Base-by-base conservation (phyloP, 2,797 vertebrate species). In the Limosa lapponica region DNA sequence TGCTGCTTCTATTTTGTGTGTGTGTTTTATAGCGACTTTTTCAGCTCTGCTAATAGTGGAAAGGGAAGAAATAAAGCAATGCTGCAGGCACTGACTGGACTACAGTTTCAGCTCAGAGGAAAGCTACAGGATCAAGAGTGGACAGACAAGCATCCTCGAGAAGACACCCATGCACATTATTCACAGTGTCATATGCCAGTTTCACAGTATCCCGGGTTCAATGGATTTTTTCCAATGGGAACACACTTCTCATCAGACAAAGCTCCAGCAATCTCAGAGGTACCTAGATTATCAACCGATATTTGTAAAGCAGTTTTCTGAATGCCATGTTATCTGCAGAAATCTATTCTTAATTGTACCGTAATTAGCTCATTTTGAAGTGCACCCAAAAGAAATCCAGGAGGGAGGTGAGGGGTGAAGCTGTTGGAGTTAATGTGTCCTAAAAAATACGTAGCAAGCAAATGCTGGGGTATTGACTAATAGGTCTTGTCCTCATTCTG, bases 61-160 rank as follows among this genome's bases (percentile, higher is more conserved):
- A 96, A 88, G 82, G 55, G 91, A 84, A 96, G 95, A 89, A 95
- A 95, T 48, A 92, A 89, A 97, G 92, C 97, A 89, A 98, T 98
- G 98, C 98, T 98, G 97, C 98, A 98, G 92, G 92, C 96, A 65
- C 92, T 90, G 82, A 93, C 81, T 11, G 94, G 97, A 89, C 92
- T 97, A 93, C 97, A 97, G 72, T 94, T 97, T 96, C 97, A 98
- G 82, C 95, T 97, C 95, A 96, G 95, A 91, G 95, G 93, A 96
- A 98, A 96, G 75, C 95, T 92, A 75, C 95, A 97, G 94, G 97
- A 96, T 79, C 98, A 97, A 86, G 94, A 92, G 54, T 97, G 94
- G 34, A 97, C 97, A 95, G 75, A 97, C 32, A 96, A 91, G 55
- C 83, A 91, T 20, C 94, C 92, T 54, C 96, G 82, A 95, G 96